These are phyloP conservation scores for Oreochromis aureus DNA, from an alignment of 2,113 vertebrate genomes.

Conservation along the genomic window DNA sequence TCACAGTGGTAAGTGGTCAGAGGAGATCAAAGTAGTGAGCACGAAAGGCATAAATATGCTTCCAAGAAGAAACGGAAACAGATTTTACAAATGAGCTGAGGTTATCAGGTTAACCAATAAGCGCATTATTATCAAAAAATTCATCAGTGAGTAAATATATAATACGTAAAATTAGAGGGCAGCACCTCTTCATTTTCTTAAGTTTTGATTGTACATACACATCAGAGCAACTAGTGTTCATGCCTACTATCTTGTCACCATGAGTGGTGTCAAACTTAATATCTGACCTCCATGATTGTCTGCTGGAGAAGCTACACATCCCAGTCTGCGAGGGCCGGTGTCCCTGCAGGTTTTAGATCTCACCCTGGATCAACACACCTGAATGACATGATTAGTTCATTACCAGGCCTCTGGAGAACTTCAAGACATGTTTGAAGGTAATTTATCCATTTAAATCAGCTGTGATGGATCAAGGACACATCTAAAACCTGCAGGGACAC, in stretches of 20 bases:
- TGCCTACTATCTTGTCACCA: not conserved
- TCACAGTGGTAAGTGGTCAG: conserved; percentile 13
- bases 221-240: not conserved
- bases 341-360: too few relatives aligned
- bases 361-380: too few relatives aligned
- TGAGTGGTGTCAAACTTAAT: not conserved
- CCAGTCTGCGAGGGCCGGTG: too few relatives aligned
- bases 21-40: conserved; percentile 2
- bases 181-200: not conserved
- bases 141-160: not conserved
- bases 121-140: not conserved
- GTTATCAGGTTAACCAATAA: not conserved
- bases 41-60: not conserved
- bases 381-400: too few relatives aligned
- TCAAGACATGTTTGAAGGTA: too few relatives aligned
- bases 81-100: not conserved
- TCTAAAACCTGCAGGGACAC: too few relatives aligned
- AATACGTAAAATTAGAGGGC: not conserved
- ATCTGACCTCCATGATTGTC: not conserved
- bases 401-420: too few relatives aligned
- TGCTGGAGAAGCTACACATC: not conserved
- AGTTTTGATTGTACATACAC: not conserved
- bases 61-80: not conserved
- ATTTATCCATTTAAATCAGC: too few relatives aligned
- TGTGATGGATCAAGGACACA: too few relatives aligned